Percentiles rank a stretch among this genome's conserved stretches.
phyloP scores from a whole-genome alignment of 1,140 invertebrate genomes.

The Eurosta solidaginis region DNA sequence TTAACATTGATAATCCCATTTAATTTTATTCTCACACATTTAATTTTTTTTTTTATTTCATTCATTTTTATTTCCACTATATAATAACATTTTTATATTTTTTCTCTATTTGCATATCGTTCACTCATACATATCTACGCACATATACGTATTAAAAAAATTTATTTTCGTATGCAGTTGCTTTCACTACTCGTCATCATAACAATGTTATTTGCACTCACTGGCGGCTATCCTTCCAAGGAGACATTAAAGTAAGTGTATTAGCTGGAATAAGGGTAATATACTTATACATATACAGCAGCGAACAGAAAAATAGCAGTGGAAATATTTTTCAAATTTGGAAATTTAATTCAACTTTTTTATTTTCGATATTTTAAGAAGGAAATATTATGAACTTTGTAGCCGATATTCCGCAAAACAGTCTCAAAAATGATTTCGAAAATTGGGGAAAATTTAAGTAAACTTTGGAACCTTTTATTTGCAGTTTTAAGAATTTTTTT shows the following conservation, averaged over 20 bases:
- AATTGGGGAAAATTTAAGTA: too few species aligned
- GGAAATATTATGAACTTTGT: too few species aligned
- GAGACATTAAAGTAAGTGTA: slow-evolving; percentile 56
- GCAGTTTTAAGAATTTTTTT: too few species aligned
- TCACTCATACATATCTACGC: too few species aligned
- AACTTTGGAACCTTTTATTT: too few species aligned
- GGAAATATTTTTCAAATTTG: too few species aligned
- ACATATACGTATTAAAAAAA: too few species aligned
- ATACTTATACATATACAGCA: not conserved
- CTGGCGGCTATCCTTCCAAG: slow-evolving; percentile 54
- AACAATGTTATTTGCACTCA: slow-evolving; percentile 50
- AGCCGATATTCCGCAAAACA: too few species aligned
- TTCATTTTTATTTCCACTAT: not conserved
- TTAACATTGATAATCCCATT: slow-evolving; percentile 2
- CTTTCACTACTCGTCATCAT: slow-evolving; percentile 41
- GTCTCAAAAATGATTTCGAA: too few species aligned
- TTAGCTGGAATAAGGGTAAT: not conserved
- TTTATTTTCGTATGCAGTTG: slow-evolving; percentile 38
- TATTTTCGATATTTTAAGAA: too few species aligned
- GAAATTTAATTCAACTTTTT: too few species aligned
- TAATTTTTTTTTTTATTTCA: not conserved
- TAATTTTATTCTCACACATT: slow-evolving; percentile 26
- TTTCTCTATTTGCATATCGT: not conserved
- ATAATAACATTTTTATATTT: not conserved
- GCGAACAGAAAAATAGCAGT: not conserved